phyloP scores from a whole-genome alignment of 37 sponge, comb jelly and placozoan genomes.

The Mnemiopsis leidyi region DNA sequence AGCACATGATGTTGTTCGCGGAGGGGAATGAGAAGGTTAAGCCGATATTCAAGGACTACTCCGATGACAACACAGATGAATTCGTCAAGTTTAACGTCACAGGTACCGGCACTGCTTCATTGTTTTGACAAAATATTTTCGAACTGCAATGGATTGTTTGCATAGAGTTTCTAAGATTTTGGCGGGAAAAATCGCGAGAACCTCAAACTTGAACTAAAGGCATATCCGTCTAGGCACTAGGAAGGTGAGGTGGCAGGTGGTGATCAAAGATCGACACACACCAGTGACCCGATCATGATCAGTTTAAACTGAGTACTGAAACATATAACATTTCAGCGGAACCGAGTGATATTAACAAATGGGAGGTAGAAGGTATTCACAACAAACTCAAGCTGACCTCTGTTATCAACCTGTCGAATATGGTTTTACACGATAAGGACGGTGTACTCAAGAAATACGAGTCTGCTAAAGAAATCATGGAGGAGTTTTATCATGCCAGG shows the following conservation, averaged over 20 bases:
- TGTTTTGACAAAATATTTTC: too few relatives aligned
- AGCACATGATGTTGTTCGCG: slow-evolving; percentile 83
- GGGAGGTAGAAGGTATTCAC: slow-evolving; percentile 74
- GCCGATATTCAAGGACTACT: slow-evolving; percentile 85
- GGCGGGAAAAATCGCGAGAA: too few relatives aligned
- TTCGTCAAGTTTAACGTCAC: slow-evolving; percentile 92
- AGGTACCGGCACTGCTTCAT: too few relatives aligned
- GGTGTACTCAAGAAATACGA: slow-evolving; percentile 82
- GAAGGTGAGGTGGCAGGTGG: too few relatives aligned
- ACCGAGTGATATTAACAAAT: neutral
- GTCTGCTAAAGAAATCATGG: slow-evolving; percentile 73
- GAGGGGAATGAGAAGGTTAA: slow-evolving; percentile 85
- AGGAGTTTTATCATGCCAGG: slow-evolving; percentile 75
- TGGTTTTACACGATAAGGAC: slow-evolving; percentile 84
- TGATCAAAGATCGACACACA: too few relatives aligned
- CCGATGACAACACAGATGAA: slow-evolving; percentile 96
- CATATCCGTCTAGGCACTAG: too few relatives aligned
- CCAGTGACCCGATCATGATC: too few relatives aligned
- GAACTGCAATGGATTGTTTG: too few relatives aligned
- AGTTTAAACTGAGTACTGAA: too few relatives aligned
- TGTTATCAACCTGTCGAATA: slow-evolving; percentile 70
- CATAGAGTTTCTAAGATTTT: too few relatives aligned
- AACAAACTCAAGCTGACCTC: slow-evolving; percentile 96
- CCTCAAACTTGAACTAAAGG: too few relatives aligned
- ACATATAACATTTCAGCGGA: too few relatives aligned